A percentile compares a stretch with the other conserved stretches of the same genome.
Conservation (phyloP, 2,113 vertebrate genomes). For the human region GRCh38 chrX:7220001-7220500, state of each 20-base stretch:
- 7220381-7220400: rapidly evolving
- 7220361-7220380: rapidly evolving
- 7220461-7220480: background rate
- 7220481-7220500: rapidly evolving
- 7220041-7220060: rapidly evolving
- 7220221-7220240: no score
- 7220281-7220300: rapidly evolving
- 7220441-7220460: background rate
- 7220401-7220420: background rate
- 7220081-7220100: rapidly evolving
- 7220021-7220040: background rate
- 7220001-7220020: background rate
- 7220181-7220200: rapidly evolving
- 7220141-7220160: rapidly evolving
- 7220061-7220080: rapidly evolving
- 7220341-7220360: no score
- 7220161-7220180: rapidly evolving
- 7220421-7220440: background rate
- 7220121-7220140: rapidly evolving
- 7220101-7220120: background rate
- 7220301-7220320: rapidly evolving
- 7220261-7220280: rapidly evolving
- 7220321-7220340: rapidly evolving
- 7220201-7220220: no score
- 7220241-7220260: no score